Base-by-base conservation (phyloP, 2,888 invertebrate genomes). In the Argyra leucocephala region DNA sequence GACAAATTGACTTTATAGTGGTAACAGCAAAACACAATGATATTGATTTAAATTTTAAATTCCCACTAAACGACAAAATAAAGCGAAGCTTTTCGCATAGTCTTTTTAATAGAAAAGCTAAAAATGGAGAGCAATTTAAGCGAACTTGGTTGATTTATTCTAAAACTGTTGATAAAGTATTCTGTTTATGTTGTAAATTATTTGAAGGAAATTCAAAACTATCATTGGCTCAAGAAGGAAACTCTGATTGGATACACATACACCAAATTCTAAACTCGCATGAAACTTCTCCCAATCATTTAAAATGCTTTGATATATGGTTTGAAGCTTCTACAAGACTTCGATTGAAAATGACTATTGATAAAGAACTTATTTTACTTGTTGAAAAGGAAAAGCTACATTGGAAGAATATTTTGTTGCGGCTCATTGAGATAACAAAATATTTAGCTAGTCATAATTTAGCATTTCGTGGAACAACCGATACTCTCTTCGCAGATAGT, bases 311-410 rank as follows among this genome's bases (percentile, higher is more conserved):
- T 22, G 57, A 57, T 57, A 57, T 57, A 57, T 22, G 57, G 57
- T 57, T 57, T 57, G 57, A 57, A 57, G 57, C 57, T 57, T 57
- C 57, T 57, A 57, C 57, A 57, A 57, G 22, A 57, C 57, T 57
- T 57, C 57, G 22, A 57, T 57, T 57, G 22, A 57, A 57, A 57
- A 57, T 57, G 57, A 57, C 57, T 22, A 57, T 57, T 57, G 57
- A 57, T 57, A 57, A 57, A 57, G 57, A 57, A 57, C 57, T 57
- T 57, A 57, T 57, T 57, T 57, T 57, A 57, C 57, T 57, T 57
- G 22, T 57, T 57, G 57, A 57, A 57, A 57, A 57, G 57, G 57
- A 57, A 57, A 57, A 57, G 22, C 22, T 12, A 22, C 57, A 57
- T 22, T 22, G 57, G 57, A 57, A 22, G 57, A 57, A 57, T 57